Evolutionary conservation across 1,140 invertebrate genomes (phyloP), one percentile per base, ranked within the genome.

Genomic region (Meteorus sp.): DNA sequence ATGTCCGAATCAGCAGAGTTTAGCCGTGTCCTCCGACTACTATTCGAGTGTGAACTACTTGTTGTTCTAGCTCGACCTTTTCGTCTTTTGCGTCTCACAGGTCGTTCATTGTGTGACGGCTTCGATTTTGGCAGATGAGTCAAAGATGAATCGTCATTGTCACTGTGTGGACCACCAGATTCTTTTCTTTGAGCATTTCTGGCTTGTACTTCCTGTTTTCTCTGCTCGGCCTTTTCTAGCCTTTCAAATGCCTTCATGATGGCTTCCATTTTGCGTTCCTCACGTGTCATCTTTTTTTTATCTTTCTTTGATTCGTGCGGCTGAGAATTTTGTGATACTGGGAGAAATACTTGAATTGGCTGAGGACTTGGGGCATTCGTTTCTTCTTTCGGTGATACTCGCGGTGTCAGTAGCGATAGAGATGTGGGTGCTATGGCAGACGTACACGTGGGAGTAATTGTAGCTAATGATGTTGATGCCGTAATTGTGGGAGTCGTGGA

Each of bases 191-290:
- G 77, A 0, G 79, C 79, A 79, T 89, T 82, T 50, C 83, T 74
- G 2, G 81, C 81, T 53, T 82, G 79, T 25, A 86, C 85, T 64
- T 90, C 88, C 68, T 91, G 88, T 66, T 89, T 90, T n/a, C 88
- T 78, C 50, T 89, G 86, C 68, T 91, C 85, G 11, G 87, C 87
- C 64, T 90, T 90, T 65, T 93, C 90, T 81, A 93, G 83, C 25
- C 89, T 82, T 64, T 91, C 90, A 75, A 98, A 94, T 0, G 93
- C 92, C 71, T 94, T 93, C 86, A 98, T 89, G 62, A 95, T 94
- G 0, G 94, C 93, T 70, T 95, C 92, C 84, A 98, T 88, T 80
- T 98, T 98, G n/a, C 94, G 84, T 70, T 98, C 95, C 77, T 98
- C 95, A 2, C 94, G 80, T 2, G 91, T 92, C 88, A 92, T 78